phyloP scores from a whole-genome alignment of 2,797 vertebrate genomes.

The Arnoldichthys spilopterus region DNA sequence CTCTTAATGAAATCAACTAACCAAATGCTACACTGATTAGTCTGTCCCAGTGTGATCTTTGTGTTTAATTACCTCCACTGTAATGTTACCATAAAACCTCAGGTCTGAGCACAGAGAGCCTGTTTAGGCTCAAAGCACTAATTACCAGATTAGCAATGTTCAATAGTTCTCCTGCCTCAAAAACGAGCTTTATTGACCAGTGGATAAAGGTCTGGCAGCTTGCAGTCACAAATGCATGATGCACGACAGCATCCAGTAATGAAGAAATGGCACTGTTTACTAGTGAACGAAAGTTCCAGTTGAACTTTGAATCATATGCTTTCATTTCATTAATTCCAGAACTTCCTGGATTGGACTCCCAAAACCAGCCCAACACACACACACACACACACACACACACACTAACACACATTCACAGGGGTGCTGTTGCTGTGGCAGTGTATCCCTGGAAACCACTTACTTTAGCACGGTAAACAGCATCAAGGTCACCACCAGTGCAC shows the following conservation, averaged over 20 bases:
- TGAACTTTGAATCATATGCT: neutral
- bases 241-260: neutral
- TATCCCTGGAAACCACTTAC: conserved; percentile 72
- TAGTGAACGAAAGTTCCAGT: neutral
- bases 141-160: conserved; percentile 77
- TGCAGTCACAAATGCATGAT: conserved; percentile 15
- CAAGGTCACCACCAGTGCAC: conserved; percentile 82
- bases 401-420: conserved; percentile 21
- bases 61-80: conserved; percentile 75
- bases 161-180: conserved; percentile 68
- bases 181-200: conserved; percentile 49
- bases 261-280: neutral
- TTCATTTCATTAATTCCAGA: neutral
- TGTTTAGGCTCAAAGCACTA: conserved; percentile 60
- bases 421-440: conserved; percentile 26
- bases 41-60: conserved; percentile 69
- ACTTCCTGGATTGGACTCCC: neutral
- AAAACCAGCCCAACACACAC: neutral
- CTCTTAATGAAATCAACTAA: conserved; percentile 58
- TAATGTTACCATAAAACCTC: conserved; percentile 77
- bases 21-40: conserved; percentile 59
- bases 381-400: conserved; percentile 11
- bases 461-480: conserved; percentile 84
- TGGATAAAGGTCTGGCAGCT: conserved; percentile 14
- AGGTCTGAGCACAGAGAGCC: conserved; percentile 56